Conservation (phyloP, 2,888 invertebrate species). For the Magallana nippona region DNA sequence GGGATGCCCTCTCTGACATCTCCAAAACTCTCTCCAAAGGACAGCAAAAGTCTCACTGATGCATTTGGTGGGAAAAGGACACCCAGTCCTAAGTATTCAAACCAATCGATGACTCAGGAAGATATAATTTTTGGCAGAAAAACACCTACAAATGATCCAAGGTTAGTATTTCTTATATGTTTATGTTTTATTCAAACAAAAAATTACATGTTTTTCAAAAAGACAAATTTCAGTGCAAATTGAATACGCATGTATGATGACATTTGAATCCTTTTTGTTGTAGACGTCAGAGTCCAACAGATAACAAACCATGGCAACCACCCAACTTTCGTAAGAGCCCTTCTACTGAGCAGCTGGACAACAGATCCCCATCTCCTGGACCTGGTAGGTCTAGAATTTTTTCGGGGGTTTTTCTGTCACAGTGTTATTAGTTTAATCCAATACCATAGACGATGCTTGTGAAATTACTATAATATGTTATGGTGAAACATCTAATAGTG, state of each 20-base stretch:
- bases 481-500: no score
- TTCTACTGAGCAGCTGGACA: constrained; percentile 40
- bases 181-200: no score
- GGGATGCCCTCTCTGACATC: constrained; percentile 49
- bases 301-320: constrained; percentile 61
- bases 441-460: no score
- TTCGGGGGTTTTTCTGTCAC: neutral
- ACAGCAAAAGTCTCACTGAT: constrained; percentile 25
- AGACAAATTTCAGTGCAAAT: neutral
- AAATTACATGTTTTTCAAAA: no score
- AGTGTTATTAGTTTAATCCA: no score
- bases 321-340: constrained; percentile 55
- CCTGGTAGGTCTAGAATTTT: constrained; percentile 13
- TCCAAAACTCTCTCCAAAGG: constrained; percentile 49
- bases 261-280: neutral
- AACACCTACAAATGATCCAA: constrained; percentile 59
- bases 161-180: neutral
- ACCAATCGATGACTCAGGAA: constrained; percentile 60
- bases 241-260: neutral
- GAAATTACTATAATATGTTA: no score
- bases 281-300: constrained; percentile 43
- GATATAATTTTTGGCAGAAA: constrained; percentile 71
- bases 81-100: constrained; percentile 40
- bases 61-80: constrained; percentile 42
- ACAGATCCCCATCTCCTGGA: constrained; percentile 35